Base-by-base conservation (phyloP, 1,140 invertebrate genomes). In the Charaxes varanes region DNA sequence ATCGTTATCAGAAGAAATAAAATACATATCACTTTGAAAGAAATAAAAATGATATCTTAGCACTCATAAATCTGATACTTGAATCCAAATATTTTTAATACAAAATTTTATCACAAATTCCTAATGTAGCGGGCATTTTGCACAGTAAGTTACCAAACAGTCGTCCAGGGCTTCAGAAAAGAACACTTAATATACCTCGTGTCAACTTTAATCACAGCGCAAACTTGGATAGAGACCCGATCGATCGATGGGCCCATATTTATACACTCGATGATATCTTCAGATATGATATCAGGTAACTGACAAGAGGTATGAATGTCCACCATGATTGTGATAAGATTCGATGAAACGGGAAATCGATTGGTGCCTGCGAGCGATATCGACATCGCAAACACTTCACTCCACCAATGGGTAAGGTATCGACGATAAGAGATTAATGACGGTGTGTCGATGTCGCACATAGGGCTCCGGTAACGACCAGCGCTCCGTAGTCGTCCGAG, bases 191-290 rank as follows among this genome's bases (percentile, higher is more conserved):
- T 41, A 22, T 12, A 35, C 34, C 19, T 33, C 24, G 45, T 55
- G 58, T 64, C 51, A 55, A 64, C 57, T 38, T 57, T 43, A 62
- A 76, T 70, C 71, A 78, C 74, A 57, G 62, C 64, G 53, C 59
- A 59, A 64, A 77, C 59, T 74, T 65, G 61, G 72, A 83, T 78
- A 83, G 72, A 78, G 76, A 66, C 53, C 59, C 62, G 72, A 80
- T 80, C 76, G 76, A 83, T 83, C 65, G 73, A 82, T 80, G 71
- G 69, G 57, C 73, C 52, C 78, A 74, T 83, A 83, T 83, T 77
- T 83, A 83, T 83, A 83, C 71, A 70, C 74, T 83, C 69, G 61
- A 73, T 71, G 56, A 70, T 79, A 78, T 80, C 76, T 78, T 62
- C 52, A 64, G 74, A 83, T 80, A 80, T 47, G 63, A 70, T 83